Evolutionary conservation across 2,888 invertebrate species (phyloP).

Genomic region (Pristionchus entomophagus): DNA sequence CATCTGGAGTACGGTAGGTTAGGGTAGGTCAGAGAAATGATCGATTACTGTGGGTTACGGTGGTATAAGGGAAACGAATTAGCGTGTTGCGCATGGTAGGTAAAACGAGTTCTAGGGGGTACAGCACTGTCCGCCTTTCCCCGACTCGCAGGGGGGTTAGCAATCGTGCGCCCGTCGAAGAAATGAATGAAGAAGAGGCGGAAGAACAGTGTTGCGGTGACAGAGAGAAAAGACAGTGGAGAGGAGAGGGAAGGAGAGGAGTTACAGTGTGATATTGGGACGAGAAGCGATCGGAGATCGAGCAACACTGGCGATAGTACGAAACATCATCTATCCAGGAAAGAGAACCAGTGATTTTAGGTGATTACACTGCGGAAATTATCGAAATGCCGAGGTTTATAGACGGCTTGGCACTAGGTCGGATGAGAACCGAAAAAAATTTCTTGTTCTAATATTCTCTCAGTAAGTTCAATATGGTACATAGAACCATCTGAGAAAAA

Average conservation of each 20-base stretch:
- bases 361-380: too few relatives aligned
- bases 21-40: not conserved
- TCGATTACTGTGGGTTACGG: not conserved
- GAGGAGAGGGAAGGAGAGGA: not conserved
- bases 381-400: too few relatives aligned
- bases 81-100: not conserved
- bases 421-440: too few relatives aligned
- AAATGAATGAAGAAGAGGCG: conserved; percentile 20
- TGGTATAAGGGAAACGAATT: not conserved
- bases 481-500: not conserved
- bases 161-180: not conserved
- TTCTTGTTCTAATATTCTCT: not conserved
- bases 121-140: not conserved
- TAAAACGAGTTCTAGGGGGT: conserved; percentile 1
- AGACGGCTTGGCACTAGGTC: too few relatives aligned
- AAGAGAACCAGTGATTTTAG: too few relatives aligned
- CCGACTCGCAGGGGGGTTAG: too few relatives aligned
- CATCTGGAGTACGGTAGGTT: conserved; percentile 40
- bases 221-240: not conserved
- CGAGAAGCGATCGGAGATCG: not conserved
- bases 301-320: not conserved
- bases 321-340: too few relatives aligned
- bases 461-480: too few relatives aligned
- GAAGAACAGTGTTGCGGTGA: conserved; percentile 17
- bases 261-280: not conserved